Evolutionary conservation across 1,140 invertebrate genomes (phyloP), one percentile per base, ranked within the genome.

Genomic region (Papilio xuthus): DNA sequence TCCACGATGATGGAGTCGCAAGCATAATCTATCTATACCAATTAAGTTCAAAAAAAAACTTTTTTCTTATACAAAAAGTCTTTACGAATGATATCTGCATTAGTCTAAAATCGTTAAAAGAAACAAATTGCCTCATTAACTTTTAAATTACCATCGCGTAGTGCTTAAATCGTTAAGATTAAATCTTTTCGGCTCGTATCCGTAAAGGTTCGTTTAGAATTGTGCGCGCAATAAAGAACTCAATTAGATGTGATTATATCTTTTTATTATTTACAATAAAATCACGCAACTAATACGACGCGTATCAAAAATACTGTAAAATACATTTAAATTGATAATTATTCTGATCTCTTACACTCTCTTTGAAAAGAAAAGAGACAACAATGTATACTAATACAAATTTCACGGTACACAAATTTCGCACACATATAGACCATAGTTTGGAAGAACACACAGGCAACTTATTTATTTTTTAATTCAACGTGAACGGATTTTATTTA

Each of bases 41-140:
- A 28, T 63, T 63, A 26, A 63, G 23, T 28, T n/a, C n/a, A 23
- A 60, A 12, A 60, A 63, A 26, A 63, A 15, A 28, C 20, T 60
- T 12, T 26, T 26, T 63, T 13, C 23, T 28, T 63, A 63, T 28
- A 15, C 26, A 63, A 28, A 10, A 63, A 23, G 4, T 20, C n/a
- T 23, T 72, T 47, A 42, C 41, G 70, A 42, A 41, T 72, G n/a
- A 72, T 72, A 72, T 72, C 41, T 72, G 70, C 70, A 72, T 72
- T 44, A 72, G 70, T 72, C 20, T 72, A 72, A 47, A 72, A 72
- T 72, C 70, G 37, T 72, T 44, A 44, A 72, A 72, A 47, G 70
- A 47, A 47, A 72, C 70, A 72, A 72, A 72, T 72, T 72, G 70
- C 70, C 70, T 72, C 70, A 72, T 72, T 72, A 72, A 72, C 70